phyloP scores from a whole-genome alignment of 92 coral and sea anemone genomes.

The Diadumene lineata region DNA sequence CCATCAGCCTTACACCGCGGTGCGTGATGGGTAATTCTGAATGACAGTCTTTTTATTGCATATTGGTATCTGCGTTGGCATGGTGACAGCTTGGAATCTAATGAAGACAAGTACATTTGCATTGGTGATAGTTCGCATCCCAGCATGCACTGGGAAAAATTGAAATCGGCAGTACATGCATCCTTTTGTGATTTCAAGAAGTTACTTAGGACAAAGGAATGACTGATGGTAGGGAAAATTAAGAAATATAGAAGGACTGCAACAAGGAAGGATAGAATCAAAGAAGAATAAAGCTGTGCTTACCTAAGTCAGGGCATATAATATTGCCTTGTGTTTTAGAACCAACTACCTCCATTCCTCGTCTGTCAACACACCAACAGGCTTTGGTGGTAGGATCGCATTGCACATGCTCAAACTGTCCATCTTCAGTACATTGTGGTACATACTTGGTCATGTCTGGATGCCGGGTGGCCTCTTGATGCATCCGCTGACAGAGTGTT shows the following conservation, averaged over 20 bases:
- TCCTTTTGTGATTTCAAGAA: no score
- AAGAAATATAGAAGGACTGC: no score
- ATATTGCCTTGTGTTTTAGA: slow-evolving; percentile 56
- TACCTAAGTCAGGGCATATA: slow-evolving; percentile 52
- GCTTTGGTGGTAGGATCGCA: slow-evolving; percentile 61
- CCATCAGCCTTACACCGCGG: slow-evolving; percentile 82
- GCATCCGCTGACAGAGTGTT: slow-evolving; percentile 74
- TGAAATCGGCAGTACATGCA: no score
- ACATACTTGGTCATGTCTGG: slow-evolving; percentile 33
- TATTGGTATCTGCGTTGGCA: slow-evolving; percentile 70
- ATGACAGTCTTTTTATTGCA: slow-evolving; percentile 36
- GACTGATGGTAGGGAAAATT: not conserved
- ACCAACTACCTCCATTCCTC: slow-evolving; percentile 63
- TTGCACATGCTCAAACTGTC: slow-evolving; percentile 68
- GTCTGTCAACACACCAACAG: slow-evolving; percentile 84
- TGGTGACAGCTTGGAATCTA: slow-evolving; percentile 52
- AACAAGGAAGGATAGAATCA: not conserved
- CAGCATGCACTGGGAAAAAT: not conserved
- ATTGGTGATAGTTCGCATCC: not conserved
- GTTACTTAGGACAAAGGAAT: no score
- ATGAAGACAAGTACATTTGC: not conserved
- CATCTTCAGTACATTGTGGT: slow-evolving; percentile 70
- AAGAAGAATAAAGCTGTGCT: not conserved
- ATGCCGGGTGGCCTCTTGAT: slow-evolving; percentile 49
- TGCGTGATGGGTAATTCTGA: slow-evolving; percentile 45